Evolutionary conservation across 2,113 vertebrate genomes (phyloP).

Genomic region (Caretta caretta): DNA sequence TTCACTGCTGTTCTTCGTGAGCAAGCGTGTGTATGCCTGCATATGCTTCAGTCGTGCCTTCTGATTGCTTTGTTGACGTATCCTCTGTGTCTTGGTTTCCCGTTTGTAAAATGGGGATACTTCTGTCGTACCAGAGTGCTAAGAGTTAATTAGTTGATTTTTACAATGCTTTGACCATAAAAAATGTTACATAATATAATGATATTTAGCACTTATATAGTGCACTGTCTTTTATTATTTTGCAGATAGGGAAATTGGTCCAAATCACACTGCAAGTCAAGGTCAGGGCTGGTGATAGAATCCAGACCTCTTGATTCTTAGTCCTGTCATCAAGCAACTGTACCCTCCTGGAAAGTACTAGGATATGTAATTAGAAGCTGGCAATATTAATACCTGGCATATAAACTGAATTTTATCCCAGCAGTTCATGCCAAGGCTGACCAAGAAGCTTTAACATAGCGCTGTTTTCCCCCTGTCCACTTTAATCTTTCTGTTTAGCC

Average conservation of each 20-base stretch:
- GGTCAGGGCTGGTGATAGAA: neutral
- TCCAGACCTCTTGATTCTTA: neutral
- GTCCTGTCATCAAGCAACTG: neutral
- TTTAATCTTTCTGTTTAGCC: accelerated
- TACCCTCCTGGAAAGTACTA: neutral
- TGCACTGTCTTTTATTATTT: neutral
- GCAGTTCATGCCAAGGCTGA: neutral
- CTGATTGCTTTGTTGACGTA: neutral
- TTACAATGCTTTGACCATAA: neutral
- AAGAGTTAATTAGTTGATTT: neutral
- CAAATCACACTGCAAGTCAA: neutral
- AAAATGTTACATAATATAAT: neutral
- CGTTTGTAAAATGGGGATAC: neutral
- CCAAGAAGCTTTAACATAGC: neutral
- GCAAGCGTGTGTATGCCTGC: neutral
- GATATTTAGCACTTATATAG: neutral
- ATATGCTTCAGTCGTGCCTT: no score
- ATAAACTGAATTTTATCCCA: neutral
- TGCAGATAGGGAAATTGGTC: neutral
- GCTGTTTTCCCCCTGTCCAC: neutral
- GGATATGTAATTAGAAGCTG: neutral
- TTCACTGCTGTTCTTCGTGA: neutral
- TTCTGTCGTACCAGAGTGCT: neutral
- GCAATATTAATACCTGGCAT: neutral
- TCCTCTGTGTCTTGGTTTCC: neutral